Conservation (phyloP, 1,140 invertebrate species). For the Philaenus spumarius region DNA sequence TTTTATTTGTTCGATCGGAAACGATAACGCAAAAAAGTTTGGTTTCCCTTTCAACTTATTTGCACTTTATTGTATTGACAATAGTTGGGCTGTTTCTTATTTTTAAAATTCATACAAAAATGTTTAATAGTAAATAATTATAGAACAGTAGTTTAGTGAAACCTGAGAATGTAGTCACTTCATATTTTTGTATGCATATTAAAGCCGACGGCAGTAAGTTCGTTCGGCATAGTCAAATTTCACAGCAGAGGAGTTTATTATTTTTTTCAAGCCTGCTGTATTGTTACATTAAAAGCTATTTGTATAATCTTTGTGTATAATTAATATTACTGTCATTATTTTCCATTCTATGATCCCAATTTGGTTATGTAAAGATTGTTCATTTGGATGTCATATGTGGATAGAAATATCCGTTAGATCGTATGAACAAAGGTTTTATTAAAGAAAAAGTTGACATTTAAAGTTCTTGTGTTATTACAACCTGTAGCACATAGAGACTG, state of each 20-base stretch:
- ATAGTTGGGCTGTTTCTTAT: slow-evolving; percentile 9
- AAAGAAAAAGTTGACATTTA: slow-evolving; percentile 12
- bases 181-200: slow-evolving; percentile 22
- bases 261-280: background rate
- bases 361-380: slow-evolving; percentile 23
- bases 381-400: slow-evolving; percentile 23
- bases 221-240: slow-evolving; percentile 3
- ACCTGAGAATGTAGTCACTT: slow-evolving; percentile 20
- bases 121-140: slow-evolving; percentile 3
- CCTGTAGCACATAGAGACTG: too few species aligned
- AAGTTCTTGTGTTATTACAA: background rate
- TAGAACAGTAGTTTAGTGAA: slow-evolving; percentile 7
- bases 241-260: background rate
- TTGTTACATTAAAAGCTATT: slow-evolving; percentile 5
- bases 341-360: slow-evolving; percentile 18
- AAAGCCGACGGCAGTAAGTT: slow-evolving; percentile 5
- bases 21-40: too few species aligned
- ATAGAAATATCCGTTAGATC: slow-evolving; percentile 7
- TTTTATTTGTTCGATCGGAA: too few species aligned
- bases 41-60: background rate
- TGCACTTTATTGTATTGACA: slow-evolving; percentile 6
- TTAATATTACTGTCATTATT: slow-evolving; percentile 12
- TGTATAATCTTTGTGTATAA: slow-evolving; percentile 23
- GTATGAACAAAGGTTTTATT: slow-evolving; percentile 14
- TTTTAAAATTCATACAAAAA: background rate